Evolutionary conservation across 2,888 invertebrate species (phyloP).

Genomic region (Drosophila limbata): DNA sequence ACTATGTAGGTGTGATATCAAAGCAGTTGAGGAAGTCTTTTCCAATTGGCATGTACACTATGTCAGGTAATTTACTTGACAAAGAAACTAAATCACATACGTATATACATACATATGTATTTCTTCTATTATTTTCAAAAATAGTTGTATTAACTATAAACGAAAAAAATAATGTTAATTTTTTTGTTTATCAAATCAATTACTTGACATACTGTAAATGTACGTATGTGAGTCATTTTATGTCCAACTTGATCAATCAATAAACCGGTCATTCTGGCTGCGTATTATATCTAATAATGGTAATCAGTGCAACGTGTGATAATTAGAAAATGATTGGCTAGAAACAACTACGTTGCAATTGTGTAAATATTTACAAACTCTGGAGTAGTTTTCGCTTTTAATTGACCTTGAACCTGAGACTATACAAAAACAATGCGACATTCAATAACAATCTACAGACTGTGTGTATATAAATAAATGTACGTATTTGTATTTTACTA

Average conservation of each 20-base stretch:
- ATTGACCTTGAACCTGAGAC: constrained; percentile 68
- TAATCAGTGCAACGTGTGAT: constrained; percentile 9
- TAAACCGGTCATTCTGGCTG: constrained; percentile 41
- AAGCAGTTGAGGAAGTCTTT: constrained; percentile 55
- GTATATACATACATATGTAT: no score
- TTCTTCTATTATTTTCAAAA: no score
- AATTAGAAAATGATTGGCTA: constrained; percentile 32
- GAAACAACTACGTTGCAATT: constrained; percentile 16
- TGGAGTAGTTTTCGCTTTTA: constrained; percentile 29
- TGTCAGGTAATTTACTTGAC: background rate
- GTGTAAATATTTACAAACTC: constrained; percentile 12
- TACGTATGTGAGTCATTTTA: constrained; percentile 14
- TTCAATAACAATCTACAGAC: background rate
- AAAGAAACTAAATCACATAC: background rate
- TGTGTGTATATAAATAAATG: constrained; percentile 3
- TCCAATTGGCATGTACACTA: constrained; percentile 27
- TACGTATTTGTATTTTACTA: background rate
- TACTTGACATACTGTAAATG: background rate
- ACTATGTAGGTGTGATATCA: constrained; percentile 6
- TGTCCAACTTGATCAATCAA: constrained; percentile 24
- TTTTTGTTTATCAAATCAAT: background rate
- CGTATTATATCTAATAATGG: constrained; percentile 20
- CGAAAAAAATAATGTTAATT: background rate
- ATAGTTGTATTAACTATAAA: no score
- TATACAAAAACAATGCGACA: constrained; percentile 7